Evolutionary conservation across 2,113 vertebrate species (phyloP), one percentile per base, ranked within the genome.

Genomic region (Stegastes partitus): DNA sequence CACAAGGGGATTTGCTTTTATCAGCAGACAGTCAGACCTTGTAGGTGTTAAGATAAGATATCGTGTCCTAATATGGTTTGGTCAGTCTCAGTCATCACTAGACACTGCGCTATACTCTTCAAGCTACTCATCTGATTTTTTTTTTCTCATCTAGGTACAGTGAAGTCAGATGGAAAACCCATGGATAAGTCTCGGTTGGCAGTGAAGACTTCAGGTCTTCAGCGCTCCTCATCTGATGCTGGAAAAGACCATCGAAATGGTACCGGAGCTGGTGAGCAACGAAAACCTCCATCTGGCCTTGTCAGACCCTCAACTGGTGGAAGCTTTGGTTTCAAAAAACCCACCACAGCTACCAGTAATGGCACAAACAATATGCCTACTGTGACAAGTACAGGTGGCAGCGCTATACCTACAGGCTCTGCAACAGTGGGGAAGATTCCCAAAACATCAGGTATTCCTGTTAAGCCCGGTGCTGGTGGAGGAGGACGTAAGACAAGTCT

Each of bases 241-340:
- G 95, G 97, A 56, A 96, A 98, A 61, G 97, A 99, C 28, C 96
- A 96, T 0, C 83, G 83, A 68, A 92, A 90, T 6, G 87, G 89
- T 54, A 66, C 67, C 2, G 49, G 70, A 59, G 55, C 67, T 16
- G 85, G 92, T 0, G 97, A 99, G 0, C 95, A 96, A 67, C 96
- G 97, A 55, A 99, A 98, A 72, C 97, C 98, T 0, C 97, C 97
- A 0, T 98, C 97, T 0, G 98, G 98, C 50, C 96, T 98, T 0
- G 82, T 95, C 0, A 95, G 97, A 0, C 96, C 97, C 2, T 96
- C 97, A 0, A 91, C 96, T 0, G 96, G 96, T 1, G 92, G 96
- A 62, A 97, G 94, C 68, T 99, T 99, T 10, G 97, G 98, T 81
- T 99, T 97, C 68, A 99, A 98, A 91, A 99, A 98, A 73, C 94